Evolutionary conservation across 1,140 invertebrate species (phyloP).

Genomic region (Maconellicoccus hirsutus): DNA sequence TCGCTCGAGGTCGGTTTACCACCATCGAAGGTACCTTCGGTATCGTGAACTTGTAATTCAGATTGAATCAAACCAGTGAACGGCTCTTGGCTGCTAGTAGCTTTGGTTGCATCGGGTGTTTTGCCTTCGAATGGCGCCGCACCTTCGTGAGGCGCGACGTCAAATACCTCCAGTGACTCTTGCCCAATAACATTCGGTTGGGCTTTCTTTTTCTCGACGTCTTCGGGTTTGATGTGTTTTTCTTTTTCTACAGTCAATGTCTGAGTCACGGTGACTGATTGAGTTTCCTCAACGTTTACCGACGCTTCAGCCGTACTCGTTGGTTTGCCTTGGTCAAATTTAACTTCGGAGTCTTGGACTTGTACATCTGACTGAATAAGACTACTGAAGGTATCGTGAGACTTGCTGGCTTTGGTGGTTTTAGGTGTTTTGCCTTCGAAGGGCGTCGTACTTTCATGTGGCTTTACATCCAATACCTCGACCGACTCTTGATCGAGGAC

Average conservation of each 20-base stretch:
- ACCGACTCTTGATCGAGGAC: conserved; percentile 31
- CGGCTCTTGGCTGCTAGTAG: conserved; percentile 9
- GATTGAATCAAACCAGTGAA: not conserved
- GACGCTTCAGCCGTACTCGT: conserved; percentile 33
- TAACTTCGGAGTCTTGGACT: conserved; percentile 33
- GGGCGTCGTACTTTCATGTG: conserved; percentile 29
- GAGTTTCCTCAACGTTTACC: conserved; percentile 37
- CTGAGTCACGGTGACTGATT: conserved; percentile 39
- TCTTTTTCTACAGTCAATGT: conserved; percentile 36
- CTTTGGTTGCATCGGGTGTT: conserved; percentile 19
- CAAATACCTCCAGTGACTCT: conserved; percentile 26
- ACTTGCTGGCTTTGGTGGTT: conserved; percentile 30
- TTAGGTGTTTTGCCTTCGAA: conserved; percentile 32
- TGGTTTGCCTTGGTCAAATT: conserved; percentile 33
- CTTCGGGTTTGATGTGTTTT: conserved; percentile 32
- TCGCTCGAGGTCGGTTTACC: conserved; percentile 31
- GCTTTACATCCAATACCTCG: conserved; percentile 30
- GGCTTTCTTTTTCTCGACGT: conserved; percentile 28
- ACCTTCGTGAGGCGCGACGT: conserved; percentile 27
- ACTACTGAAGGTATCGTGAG: not conserved
- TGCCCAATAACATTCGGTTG: conserved; percentile 28
- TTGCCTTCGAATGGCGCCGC: conserved; percentile 15
- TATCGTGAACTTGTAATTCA: conserved; percentile 30
- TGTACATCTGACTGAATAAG: not conserved
- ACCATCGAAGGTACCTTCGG: conserved; percentile 32